Conservation (phyloP, 1,140 invertebrate species). For the Bombus polaris region DNA sequence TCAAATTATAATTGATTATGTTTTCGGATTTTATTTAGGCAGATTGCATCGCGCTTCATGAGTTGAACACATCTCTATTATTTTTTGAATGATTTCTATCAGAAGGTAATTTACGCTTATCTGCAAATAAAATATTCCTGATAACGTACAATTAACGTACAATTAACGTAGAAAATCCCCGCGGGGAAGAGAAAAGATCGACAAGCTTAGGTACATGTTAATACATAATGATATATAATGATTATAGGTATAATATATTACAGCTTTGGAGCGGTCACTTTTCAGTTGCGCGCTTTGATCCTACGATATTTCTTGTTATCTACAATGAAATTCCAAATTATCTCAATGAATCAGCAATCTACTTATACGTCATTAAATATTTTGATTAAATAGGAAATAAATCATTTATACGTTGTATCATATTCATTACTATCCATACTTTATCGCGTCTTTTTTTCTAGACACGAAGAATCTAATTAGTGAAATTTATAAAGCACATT, state of each 20-base stretch:
- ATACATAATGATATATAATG: no score
- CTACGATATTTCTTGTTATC: neutral
- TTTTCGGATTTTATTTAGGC: neutral
- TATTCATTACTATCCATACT: no score
- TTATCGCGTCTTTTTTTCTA: neutral
- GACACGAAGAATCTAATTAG: neutral
- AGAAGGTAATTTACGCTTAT: neutral
- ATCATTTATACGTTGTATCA: neutral
- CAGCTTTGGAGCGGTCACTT: no score
- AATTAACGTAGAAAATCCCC: neutral
- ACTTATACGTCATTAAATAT: neutral
- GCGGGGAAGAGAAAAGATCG: neutral
- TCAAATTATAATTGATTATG: neutral
- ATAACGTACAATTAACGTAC: neutral
- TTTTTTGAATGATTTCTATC: neutral
- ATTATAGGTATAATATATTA: no score
- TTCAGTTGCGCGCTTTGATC: neutral
- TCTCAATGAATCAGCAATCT: neutral
- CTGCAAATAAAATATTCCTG: neutral
- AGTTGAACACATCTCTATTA: neutral
- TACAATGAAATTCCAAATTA: neutral
- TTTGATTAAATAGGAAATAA: neutral
- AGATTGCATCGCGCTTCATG: no score
- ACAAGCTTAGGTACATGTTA: neutral
- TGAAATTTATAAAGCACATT: neutral